Percentiles rank a stretch among this genome's conserved stretches.
Conservation (phyloP, 1,140 invertebrate species). For the Ostrea edulis region DNA sequence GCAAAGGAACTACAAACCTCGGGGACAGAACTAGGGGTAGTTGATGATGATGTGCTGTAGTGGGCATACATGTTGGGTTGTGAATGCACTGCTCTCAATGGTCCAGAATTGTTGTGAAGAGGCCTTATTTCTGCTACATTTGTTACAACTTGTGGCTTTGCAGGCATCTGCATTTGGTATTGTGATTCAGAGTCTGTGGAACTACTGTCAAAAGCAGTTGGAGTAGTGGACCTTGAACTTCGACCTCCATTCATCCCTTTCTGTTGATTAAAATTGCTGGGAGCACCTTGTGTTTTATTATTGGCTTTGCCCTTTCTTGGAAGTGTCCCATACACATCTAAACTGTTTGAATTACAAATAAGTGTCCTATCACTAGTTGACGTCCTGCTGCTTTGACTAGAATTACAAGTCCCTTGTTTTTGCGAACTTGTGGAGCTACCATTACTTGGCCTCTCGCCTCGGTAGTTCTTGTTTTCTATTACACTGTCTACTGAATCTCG, state of each 20-base stretch:
- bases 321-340: constrained; percentile 66
- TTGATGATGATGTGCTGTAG: background rate
- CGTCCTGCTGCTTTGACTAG: constrained; percentile 45
- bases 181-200: constrained; percentile 49
- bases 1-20: constrained; percentile 57
- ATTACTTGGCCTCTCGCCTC: constrained; percentile 43
- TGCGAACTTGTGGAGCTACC: constrained; percentile 1
- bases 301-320: constrained; percentile 58
- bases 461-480: constrained; percentile 54
- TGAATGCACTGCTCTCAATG: background rate
- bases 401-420: constrained; percentile 36
- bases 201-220: constrained; percentile 51
- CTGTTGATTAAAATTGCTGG: constrained; percentile 52
- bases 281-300: constrained; percentile 45
- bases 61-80: constrained; percentile 21
- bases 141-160: constrained; percentile 56
- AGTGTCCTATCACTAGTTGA: background rate
- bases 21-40: background rate
- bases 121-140: constrained; percentile 65
- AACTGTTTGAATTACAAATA: constrained; percentile 26
- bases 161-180: constrained; percentile 53
- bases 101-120: constrained; percentile 56
- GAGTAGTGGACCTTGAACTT: constrained; percentile 54
- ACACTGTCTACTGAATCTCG: constrained; percentile 54
- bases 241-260: constrained; percentile 54